Base-by-base conservation (phyloP, 2,888 invertebrate genomes). In the Drosophila neonasuta region DNA sequence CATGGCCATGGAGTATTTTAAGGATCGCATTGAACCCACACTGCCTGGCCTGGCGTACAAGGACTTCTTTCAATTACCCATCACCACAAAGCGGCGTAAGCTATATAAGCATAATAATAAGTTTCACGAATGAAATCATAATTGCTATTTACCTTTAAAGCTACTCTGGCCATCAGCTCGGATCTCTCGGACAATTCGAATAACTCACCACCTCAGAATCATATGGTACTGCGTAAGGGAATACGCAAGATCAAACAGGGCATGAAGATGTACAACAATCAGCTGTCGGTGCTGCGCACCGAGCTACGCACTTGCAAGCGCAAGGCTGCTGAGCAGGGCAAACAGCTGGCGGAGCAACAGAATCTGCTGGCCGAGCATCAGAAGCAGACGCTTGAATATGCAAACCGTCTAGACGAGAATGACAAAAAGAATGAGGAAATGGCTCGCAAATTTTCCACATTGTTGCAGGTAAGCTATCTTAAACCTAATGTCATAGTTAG, bases 1-100 rank as follows among this genome's bases (percentile, higher is more conserved):
- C 41, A 98, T 98, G 98, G 98, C 98, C 36, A 97, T 98, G 97
- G 98, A 98, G 91, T 97, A 97, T 91, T 98, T 98, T 91, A 97
- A 97, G 90, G 97, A 98, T 90, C 95, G 96, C 86, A 96, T 98
- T 89, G 97, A 97, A 90, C 96, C 97, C 7, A 94, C 94, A 77
- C 92, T 97, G 87, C 97, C 97, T 39, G 96, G 97, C 91, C 96
- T 97, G 74, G 95, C 96, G 50, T 97, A 95, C 79, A 94, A 96
- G 54, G 96, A 96, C 90, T 96, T 96, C 91, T 93, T 96, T 87
- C 95, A 96, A 79, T 73, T 90, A 74, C 82, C 90, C 93, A 89
- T 82, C 62, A 80, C 82, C 17, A 86, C 88, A 67, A 90, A 89
- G 63, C 81, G 89, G 74, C 89, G 89, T 90, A 82, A 77, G 88